Evolutionary conservation across 2,113 vertebrate species (phyloP).

Genomic region (Microtus ochrogaster): DNA sequence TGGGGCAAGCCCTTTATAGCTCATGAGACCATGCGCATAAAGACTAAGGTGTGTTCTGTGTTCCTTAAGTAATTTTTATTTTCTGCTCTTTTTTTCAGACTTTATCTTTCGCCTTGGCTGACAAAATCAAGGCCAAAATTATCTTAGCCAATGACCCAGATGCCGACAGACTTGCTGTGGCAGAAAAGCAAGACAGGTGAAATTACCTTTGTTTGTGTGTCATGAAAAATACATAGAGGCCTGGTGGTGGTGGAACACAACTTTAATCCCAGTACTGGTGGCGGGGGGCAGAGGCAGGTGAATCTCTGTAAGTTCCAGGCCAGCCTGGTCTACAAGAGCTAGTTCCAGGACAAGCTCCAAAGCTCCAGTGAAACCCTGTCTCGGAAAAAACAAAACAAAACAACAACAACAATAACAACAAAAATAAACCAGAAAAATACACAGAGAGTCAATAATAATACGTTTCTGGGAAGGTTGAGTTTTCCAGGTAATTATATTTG

Average conservation of each 20-base stretch:
- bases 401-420: too few relatives aligned
- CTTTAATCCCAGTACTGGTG: too few relatives aligned
- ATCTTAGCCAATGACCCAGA: conserved; percentile 98
- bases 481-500: neutral
- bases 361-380: too few relatives aligned
- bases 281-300: too few relatives aligned
- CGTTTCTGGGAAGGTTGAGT: neutral
- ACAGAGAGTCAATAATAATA: too few relatives aligned
- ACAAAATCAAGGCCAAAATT: conserved; percentile 92
- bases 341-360: too few relatives aligned
- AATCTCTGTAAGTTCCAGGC: too few relatives aligned
- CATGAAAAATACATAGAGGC: neutral
- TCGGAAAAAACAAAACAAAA: too few relatives aligned
- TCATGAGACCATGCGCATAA: neutral
- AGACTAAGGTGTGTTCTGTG: neutral
- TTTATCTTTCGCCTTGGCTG: conserved; percentile 95
- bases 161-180: conserved; percentile 95
- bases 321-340: too few relatives aligned
- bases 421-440: too few relatives aligned
- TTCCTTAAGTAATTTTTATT: conserved; percentile 32
- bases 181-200: conserved; percentile 95
- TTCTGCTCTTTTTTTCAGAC: conserved; percentile 88
- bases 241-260: too few relatives aligned
- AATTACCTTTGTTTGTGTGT: neutral
- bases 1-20: neutral